Percentiles rank a stretch among this genome's conserved stretches.
These are phyloP conservation scores for Druon quercuslanigerum DNA, from an alignment of 1,140 invertebrate species.

Conservation along the genomic window DNA sequence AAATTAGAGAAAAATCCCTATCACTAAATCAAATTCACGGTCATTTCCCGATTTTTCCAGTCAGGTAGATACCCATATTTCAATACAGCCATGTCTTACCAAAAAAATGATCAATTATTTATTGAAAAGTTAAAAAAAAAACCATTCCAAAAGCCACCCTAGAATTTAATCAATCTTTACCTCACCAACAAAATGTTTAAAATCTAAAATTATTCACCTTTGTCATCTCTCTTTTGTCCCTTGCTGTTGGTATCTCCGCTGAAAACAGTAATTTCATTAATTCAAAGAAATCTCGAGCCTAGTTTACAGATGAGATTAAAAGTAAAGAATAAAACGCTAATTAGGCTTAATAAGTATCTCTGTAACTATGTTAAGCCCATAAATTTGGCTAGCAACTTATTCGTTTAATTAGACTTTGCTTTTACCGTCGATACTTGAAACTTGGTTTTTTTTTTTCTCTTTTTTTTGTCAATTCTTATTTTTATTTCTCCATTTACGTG, in stretches of 20 bases:
- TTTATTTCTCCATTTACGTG: background rate
- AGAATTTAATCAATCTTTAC: background rate
- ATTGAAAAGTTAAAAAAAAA: too few species aligned
- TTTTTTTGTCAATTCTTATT: background rate
- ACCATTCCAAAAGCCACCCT: too few species aligned
- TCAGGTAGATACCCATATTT: too few species aligned
- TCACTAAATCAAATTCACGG: too few species aligned
- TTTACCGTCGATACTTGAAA: background rate
- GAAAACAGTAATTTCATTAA: constrained; percentile 59
- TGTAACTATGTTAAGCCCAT: constrained; percentile 72
- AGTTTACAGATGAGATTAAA: constrained; percentile 35
- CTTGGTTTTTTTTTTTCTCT: background rate
- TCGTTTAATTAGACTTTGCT: constrained; percentile 33
- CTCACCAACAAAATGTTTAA: background rate
- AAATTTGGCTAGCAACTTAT: constrained; percentile 73
- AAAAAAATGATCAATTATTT: too few species aligned
- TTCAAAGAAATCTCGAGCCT: constrained; percentile 7
- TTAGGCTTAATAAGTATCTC: constrained; percentile 69
- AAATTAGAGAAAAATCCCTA: too few species aligned
- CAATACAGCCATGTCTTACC: too few species aligned
- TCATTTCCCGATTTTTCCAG: too few species aligned
- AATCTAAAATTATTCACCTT: constrained; percentile 59
- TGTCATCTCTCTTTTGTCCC: constrained; percentile 70
- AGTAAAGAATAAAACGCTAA: constrained; percentile 51
- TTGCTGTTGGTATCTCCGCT: constrained; percentile 67